Conservation (phyloP, 2,797 vertebrate genomes). For the Coilia nasus region DNA sequence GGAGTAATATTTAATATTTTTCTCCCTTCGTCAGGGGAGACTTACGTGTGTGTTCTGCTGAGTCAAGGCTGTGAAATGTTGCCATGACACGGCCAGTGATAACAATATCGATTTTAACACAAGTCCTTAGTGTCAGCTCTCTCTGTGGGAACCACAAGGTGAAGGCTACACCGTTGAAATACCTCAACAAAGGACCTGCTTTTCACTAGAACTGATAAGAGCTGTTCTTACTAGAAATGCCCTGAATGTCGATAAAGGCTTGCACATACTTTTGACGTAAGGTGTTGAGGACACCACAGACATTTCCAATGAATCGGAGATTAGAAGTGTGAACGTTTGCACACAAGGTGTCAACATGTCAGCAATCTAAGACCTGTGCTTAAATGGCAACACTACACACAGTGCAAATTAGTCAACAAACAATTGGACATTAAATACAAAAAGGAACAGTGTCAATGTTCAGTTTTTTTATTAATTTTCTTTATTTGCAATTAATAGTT, state of each 20-base stretch:
- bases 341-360: too few relatives aligned
- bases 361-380: too few relatives aligned
- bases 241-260: neutral
- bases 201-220: neutral
- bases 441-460: neutral
- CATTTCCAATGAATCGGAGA: too few relatives aligned
- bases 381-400: too few relatives aligned
- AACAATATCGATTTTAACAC: neutral
- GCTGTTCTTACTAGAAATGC: too few relatives aligned
- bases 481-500: neutral
- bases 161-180: neutral
- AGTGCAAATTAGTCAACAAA: too few relatives aligned
- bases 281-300: too few relatives aligned
- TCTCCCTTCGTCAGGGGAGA: neutral
- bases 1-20: neutral
- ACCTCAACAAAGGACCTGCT: neutral
- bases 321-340: too few relatives aligned
- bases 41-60: neutral
- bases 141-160: neutral
- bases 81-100: neutral
- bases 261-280: neutral
- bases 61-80: slow-evolving; percentile 14
- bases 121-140: neutral
- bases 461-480: neutral
- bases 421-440: too few relatives aligned